Conservation (phyloP, 2,113 vertebrate species). For the Atlantisia rogersi region DNA sequence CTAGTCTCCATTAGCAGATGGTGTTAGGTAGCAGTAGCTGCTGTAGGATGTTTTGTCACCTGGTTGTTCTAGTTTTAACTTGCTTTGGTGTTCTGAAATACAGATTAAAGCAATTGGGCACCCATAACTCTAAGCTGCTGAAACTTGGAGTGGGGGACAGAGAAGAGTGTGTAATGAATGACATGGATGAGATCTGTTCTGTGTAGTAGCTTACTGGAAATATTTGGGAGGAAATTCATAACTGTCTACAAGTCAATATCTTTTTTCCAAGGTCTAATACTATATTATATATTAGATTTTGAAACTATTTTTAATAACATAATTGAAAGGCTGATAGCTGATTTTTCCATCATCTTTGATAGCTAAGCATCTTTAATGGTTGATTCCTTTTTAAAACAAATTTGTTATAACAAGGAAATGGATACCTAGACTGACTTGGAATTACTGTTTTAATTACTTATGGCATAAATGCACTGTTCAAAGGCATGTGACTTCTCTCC, state of each 20-base stretch:
- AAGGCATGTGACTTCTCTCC: background rate
- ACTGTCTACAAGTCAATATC: background rate
- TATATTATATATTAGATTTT: background rate
- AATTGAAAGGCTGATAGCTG: background rate
- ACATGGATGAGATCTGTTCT: background rate
- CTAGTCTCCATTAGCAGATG: background rate
- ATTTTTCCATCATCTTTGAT: background rate
- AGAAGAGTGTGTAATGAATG: background rate
- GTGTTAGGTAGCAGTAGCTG: background rate
- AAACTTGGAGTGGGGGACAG: background rate
- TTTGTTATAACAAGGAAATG: background rate
- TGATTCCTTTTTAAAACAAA: background rate
- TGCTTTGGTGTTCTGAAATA: background rate
- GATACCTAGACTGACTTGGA: rapidly evolving
- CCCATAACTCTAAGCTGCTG: background rate
- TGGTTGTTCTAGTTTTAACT: background rate
- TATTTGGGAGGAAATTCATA: background rate
- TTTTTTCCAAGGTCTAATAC: background rate
- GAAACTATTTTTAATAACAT: background rate
- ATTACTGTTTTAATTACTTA: background rate
- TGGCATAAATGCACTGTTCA: background rate
- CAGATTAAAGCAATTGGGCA: background rate
- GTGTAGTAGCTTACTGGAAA: background rate
- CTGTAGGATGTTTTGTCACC: background rate
- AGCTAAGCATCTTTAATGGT: background rate